Evolutionary conservation across 2,797 vertebrate genomes (phyloP).

Genomic region (Sphaeramia orbicularis): DNA sequence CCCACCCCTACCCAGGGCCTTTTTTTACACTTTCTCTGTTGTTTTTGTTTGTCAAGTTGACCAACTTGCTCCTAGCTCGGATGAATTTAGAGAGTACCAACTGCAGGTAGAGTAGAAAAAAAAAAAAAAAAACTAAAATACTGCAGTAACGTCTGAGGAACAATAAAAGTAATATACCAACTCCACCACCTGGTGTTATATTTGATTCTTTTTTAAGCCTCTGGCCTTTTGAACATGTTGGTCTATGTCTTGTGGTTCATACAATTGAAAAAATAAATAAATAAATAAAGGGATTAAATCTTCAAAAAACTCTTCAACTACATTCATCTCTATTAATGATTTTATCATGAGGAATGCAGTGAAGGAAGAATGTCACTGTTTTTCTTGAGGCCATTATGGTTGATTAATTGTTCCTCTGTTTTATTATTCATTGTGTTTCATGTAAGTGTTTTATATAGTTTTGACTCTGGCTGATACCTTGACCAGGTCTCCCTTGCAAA

Average conservation of each 20-base stretch:
- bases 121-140: background rate
- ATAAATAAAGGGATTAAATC: too few relatives aligned
- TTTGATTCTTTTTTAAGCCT: background rate
- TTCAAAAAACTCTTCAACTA: too few relatives aligned
- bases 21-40: slow-evolving; percentile 56
- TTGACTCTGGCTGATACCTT: too few relatives aligned
- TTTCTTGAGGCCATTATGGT: too few relatives aligned
- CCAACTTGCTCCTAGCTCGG: slow-evolving; percentile 2
- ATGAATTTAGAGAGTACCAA: slow-evolving; percentile 14
- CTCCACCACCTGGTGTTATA: background rate
- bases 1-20: slow-evolving; percentile 39
- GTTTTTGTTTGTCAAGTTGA: slow-evolving; percentile 41
- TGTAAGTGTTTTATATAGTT: too few relatives aligned
- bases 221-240: background rate
- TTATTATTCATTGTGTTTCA: too few relatives aligned
- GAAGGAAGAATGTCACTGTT: too few relatives aligned
- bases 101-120: background rate
- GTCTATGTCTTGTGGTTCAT: background rate
- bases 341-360: too few relatives aligned
- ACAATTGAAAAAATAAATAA: background rate
- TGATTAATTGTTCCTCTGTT: too few relatives aligned
- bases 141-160: background rate
- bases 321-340: too few relatives aligned
- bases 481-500: too few relatives aligned
- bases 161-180: background rate